These are phyloP conservation scores for Cylas formicarius DNA, from an alignment of 1,140 invertebrate species.

Conservation along the genomic window DNA sequence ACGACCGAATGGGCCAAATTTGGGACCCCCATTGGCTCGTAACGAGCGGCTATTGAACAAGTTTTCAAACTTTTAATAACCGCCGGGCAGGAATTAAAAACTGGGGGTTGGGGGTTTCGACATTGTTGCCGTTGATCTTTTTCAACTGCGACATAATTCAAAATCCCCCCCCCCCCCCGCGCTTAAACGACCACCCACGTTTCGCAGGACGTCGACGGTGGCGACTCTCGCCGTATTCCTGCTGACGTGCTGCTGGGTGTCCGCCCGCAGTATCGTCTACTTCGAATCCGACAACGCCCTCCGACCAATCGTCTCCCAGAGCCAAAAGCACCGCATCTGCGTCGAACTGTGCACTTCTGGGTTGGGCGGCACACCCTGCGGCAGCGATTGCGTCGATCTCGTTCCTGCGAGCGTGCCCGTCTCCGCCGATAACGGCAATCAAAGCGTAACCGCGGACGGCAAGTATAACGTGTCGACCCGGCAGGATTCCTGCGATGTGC, in stretches of 20 bases:
- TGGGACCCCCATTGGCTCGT: too few relatives aligned
- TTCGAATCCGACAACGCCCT: constrained; percentile 19
- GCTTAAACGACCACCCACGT: constrained; percentile 2
- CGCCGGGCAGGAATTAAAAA: too few relatives aligned
- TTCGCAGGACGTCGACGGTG: constrained; percentile 24
- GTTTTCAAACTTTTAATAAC: too few relatives aligned
- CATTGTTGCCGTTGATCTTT: too few relatives aligned
- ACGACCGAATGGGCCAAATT: too few relatives aligned
- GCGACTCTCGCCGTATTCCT: constrained; percentile 31
- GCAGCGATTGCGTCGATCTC: constrained; percentile 36
- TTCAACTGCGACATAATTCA: too few relatives aligned
- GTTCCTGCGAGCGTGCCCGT: constrained; percentile 28
- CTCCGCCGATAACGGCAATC: constrained; percentile 20
- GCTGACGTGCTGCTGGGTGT: constrained; percentile 28
- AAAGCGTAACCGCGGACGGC: constrained; percentile 2
- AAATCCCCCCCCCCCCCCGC: constrained; percentile 3
- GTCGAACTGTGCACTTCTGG: constrained; percentile 40
- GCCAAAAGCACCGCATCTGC: constrained; percentile 37
- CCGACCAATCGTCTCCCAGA: constrained; percentile 33
- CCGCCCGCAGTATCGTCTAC: constrained; percentile 12
- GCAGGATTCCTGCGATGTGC: constrained; percentile 34
- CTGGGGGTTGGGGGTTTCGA: too few relatives aligned
- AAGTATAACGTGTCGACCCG: constrained; percentile 24
- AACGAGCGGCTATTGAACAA: too few relatives aligned
- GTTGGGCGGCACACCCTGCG: constrained; percentile 41